Evolutionary conservation across 2,113 vertebrate genomes (phyloP).

Genomic region (Malurus cyaneus): DNA sequence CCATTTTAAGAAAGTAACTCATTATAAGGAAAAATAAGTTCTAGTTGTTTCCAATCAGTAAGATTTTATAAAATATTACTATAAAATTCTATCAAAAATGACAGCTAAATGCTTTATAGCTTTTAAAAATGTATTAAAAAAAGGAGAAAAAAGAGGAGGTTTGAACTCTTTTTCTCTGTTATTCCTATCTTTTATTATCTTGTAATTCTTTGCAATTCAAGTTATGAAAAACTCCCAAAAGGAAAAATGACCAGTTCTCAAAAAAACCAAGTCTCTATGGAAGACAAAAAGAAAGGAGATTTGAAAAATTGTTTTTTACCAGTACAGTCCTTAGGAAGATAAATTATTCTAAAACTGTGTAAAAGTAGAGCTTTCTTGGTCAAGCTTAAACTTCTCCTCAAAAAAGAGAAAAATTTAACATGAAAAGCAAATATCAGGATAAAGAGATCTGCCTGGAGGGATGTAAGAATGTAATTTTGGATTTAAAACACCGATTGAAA

Average conservation of each 20-base stretch:
- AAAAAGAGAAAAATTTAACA: neutral
- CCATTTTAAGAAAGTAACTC: neutral
- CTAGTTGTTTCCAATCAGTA: neutral
- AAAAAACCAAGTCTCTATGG: neutral
- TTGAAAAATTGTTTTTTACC: neutral
- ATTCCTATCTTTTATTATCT: neutral
- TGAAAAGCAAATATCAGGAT: neutral
- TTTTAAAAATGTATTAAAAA: neutral
- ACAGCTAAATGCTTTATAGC: neutral
- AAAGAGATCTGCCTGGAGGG: neutral
- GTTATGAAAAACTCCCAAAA: neutral
- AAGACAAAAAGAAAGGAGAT: neutral
- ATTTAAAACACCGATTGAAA: slow-evolving; percentile 27
- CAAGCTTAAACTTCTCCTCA: neutral
- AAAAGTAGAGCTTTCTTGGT: neutral
- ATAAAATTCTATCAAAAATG: neutral
- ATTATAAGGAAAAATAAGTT: neutral
- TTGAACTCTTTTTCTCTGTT: neutral
- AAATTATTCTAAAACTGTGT: neutral
- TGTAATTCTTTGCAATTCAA: neutral
- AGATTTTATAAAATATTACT: neutral
- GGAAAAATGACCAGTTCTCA: neutral
- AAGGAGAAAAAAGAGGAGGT: neutral
- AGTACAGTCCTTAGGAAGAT: neutral
- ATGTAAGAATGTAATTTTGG: slow-evolving; percentile 12